A percentile compares a stretch with the other conserved stretches of the same genome.
Evolutionary conservation across 2,113 vertebrate genomes (phyloP).

Genomic region (Girardinichthys multiradiatus): DNA sequence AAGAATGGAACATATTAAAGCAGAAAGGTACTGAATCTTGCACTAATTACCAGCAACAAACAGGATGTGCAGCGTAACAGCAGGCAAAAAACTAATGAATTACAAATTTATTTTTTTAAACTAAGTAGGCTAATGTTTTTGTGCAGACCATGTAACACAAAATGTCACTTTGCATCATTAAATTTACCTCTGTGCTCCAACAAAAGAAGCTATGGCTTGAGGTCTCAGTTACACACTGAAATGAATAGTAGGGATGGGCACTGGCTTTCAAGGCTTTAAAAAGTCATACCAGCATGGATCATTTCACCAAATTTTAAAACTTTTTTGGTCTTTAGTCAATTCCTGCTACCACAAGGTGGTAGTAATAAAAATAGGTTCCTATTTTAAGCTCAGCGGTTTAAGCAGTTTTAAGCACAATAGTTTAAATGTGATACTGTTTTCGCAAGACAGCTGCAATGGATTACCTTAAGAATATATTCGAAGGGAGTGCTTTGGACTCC

Average conservation of each 20-base stretch:
- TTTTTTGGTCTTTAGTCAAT: background rate
- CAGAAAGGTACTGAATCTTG: background rate
- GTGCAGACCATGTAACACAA: background rate
- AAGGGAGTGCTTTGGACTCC: too few species aligned
- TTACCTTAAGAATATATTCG: too few species aligned
- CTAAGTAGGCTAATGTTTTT: too few species aligned
- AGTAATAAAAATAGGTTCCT: background rate
- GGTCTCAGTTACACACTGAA: background rate
- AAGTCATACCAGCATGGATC: background rate
- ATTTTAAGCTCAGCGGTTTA: too few species aligned
- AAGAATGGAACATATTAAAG: background rate
- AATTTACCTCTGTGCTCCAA: background rate
- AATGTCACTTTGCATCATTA: background rate
- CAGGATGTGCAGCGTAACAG: background rate
- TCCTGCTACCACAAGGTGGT: background rate
- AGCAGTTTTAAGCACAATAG: too few species aligned
- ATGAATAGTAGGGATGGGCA: background rate
- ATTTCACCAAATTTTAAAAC: background rate
- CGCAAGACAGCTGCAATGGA: too few species aligned
- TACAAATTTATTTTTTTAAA: background rate
- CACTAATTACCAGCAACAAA: constrained; percentile 21
- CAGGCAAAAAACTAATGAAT: background rate
- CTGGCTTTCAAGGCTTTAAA: background rate
- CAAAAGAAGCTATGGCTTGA: background rate
- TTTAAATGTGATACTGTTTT: too few species aligned